Conservation (phyloP, 2,113 vertebrate species). For the Desmodus rotundus region DNA sequence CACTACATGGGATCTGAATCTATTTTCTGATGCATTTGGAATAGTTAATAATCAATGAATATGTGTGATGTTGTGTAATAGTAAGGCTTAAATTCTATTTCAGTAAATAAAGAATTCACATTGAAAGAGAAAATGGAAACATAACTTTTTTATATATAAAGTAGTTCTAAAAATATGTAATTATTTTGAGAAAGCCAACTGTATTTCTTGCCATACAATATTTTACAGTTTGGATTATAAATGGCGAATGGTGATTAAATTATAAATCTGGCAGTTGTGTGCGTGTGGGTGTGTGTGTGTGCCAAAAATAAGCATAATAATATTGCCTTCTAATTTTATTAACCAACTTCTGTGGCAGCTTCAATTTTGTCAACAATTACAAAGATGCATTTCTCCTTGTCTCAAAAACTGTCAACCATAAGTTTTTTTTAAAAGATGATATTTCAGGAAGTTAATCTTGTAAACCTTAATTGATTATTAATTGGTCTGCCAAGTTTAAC, state of each 20-base stretch:
- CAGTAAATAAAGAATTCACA: neutral
- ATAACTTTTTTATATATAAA: neutral
- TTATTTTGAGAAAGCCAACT: conserved; percentile 6
- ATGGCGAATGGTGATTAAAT: neutral
- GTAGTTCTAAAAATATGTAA: neutral
- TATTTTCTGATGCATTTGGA: neutral
- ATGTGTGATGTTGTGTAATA: neutral
- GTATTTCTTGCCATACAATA: neutral
- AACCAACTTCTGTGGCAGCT: neutral
- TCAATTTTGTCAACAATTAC: neutral
- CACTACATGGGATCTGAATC: neutral
- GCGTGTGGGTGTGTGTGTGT: neutral
- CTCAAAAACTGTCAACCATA: neutral
- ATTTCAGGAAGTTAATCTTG: neutral
- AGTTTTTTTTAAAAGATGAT: neutral
- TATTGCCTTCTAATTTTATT: neutral
- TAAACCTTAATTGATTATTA: conserved; percentile 7
- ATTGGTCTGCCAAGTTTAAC: conserved; percentile 13
- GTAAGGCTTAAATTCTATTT: neutral
- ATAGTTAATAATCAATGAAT: neutral
- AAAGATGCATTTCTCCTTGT: neutral
- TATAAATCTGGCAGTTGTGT: neutral
- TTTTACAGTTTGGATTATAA: neutral
- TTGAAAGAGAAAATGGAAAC: neutral
- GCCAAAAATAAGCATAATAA: neutral